Evolutionary conservation across 1,140 invertebrate genomes (phyloP), one percentile per base, ranked within the genome.

Genomic region (Heliconius himera): DNA sequence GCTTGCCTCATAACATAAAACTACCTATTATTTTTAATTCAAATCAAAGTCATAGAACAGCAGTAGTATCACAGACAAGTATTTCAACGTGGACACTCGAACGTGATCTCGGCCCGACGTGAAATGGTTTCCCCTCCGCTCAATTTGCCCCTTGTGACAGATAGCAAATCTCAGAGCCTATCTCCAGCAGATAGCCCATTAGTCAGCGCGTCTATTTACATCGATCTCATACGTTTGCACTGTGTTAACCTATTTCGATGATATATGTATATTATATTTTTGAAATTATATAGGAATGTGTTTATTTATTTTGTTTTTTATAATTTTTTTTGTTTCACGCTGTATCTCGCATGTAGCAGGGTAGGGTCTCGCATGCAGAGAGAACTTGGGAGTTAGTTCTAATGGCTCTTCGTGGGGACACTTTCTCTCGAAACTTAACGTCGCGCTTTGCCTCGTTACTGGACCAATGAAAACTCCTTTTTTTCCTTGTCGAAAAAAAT

Each of bases 121-220:
- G 60, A 66, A 66, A 66, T 66, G 26, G 26, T 66, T 66, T 66
- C 60, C 54, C 20, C 60, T 5, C 13, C 60, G 60, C 22, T 66
- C 60, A 66, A 66, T 66, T 66, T 29, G 60, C 60, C 60, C 13
- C 60, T 66, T 11, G 60, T 66, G 22, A 66, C 60, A 66, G 60
- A 66, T 66, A 26, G 60, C 60, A 66, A 66, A 66, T 66, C 60
- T 66, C 60, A 5, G 22, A 66, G 60, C 60, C 60, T 66, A 66
- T 66, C 60, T 66, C 60, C 0, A 29, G 22, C 22, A 29, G 60
- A 66, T 66, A 66, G 60, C 60, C n/a, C 60, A 66, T 66, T 29
- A 29, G 60, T 66, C 60, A 66, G 22, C 26, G 60, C 60, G 60
- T 16, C 22, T 26, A 26, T 66, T 66, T 29, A 66, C 26, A 66